phyloP scores from a whole-genome alignment of 2,113 vertebrate species.

The Leptobrachium leishanense region DNA sequence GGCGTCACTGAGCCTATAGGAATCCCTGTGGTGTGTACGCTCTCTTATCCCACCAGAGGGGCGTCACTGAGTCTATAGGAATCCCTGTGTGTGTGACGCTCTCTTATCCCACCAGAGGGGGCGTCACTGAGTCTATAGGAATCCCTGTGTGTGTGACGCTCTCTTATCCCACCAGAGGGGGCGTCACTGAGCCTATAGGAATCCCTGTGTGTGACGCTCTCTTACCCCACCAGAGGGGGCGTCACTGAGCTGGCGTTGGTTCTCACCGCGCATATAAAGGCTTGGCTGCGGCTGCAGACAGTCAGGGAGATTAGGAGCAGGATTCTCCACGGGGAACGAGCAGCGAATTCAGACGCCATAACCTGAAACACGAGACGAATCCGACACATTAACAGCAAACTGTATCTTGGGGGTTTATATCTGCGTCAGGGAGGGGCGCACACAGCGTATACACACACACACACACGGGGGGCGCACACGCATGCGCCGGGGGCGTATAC shows the following conservation, averaged over 20 bases:
- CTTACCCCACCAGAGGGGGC: too few relatives aligned
- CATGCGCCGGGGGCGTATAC: too few relatives aligned
- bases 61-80: neutral
- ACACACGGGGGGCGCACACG: too few relatives aligned
- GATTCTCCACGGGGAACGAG: neutral
- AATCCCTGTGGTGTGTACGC: neutral
- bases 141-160: neutral
- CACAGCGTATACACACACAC: too few relatives aligned
- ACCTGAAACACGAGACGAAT: too few relatives aligned
- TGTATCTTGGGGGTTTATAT: too few relatives aligned
- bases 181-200: neutral
- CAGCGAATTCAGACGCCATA: neutral
- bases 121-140: neutral
- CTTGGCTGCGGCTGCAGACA: neutral
- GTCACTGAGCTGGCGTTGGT: too few relatives aligned
- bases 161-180: too few relatives aligned
- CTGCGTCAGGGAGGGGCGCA: too few relatives aligned
- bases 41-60: neutral
- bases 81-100: neutral
- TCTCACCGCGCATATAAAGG: conserved; percentile 21
- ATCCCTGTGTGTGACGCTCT: neutral
- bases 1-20: neutral
- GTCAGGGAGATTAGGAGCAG: neutral
- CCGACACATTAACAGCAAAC: too few relatives aligned
- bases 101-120: conserved; percentile 14